Evolutionary conservation across 2,888 invertebrate species (phyloP).

Genomic region (Timema podura): DNA sequence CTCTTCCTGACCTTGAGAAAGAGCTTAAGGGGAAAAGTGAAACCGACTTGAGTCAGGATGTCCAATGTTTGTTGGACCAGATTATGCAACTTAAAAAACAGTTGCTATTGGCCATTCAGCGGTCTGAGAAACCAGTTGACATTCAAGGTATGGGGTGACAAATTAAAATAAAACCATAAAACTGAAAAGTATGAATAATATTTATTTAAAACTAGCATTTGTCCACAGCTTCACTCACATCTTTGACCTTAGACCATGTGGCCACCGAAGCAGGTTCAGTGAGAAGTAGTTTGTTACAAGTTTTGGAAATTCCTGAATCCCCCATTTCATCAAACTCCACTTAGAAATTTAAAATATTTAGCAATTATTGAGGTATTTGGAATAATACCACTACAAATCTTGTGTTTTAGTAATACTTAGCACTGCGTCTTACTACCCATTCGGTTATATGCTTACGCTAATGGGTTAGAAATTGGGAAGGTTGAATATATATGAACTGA

Average conservation of each 20-base stretch:
- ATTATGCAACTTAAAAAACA: slow-evolving; percentile 60
- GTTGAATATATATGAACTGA: no score
- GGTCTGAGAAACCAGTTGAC: slow-evolving; percentile 57
- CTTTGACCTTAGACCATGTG: no score
- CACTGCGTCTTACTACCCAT: no score
- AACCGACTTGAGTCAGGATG: slow-evolving; percentile 42
- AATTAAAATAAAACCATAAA: slow-evolving; percentile 10
- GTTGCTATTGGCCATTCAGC: slow-evolving; percentile 57
- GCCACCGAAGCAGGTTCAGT: no score
- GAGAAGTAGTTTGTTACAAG: no score
- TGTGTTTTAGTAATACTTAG: no score
- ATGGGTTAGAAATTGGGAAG: no score
- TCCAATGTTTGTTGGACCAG: slow-evolving; percentile 58
- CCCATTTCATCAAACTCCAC: no score
- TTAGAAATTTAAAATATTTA: no score
- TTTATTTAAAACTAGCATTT: neutral
- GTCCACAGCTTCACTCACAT: neutral
- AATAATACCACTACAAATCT: neutral
- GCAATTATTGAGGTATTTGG: no score
- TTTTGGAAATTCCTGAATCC: no score
- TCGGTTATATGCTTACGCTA: no score
- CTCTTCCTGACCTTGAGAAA: slow-evolving; percentile 36
- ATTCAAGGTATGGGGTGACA: slow-evolving; percentile 45
- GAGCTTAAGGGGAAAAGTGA: slow-evolving; percentile 36
- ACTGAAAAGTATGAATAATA: neutral